Percentiles rank a stretch among this genome's conserved stretches.
Evolutionary conservation across 1,140 invertebrate species (phyloP).

Genomic region (Eciton burchellii): DNA sequence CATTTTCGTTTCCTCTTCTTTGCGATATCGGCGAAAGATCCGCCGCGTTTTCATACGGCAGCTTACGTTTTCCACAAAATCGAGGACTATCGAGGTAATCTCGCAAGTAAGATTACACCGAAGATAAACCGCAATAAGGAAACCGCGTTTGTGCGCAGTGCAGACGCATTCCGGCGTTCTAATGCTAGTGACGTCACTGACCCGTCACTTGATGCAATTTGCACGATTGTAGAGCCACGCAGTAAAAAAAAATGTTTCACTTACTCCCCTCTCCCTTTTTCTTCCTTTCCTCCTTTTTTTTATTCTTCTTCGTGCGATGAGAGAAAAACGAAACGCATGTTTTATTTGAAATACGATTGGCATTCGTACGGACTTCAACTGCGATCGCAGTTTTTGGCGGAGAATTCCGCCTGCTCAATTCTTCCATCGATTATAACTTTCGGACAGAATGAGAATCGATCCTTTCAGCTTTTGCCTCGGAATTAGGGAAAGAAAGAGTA

Average conservation of each 20-base stretch:
- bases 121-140: slow-evolving; percentile 64
- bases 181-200: slow-evolving; percentile 37
- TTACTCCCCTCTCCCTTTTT: background rate
- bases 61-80: slow-evolving; percentile 17
- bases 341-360: too few relatives aligned
- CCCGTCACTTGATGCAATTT: slow-evolving; percentile 18
- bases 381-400: too few relatives aligned
- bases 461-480: too few relatives aligned
- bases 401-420: too few relatives aligned
- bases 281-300: too few relatives aligned
- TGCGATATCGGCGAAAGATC: background rate
- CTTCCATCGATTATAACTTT: too few relatives aligned
- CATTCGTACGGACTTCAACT: too few relatives aligned
- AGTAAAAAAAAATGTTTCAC: background rate
- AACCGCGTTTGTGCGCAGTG: slow-evolving; percentile 20
- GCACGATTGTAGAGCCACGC: background rate
- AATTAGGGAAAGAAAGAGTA: too few relatives aligned
- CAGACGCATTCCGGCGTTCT: slow-evolving; percentile 29
- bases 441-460: too few relatives aligned
- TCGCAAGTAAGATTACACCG: slow-evolving; percentile 14
- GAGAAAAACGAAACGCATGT: too few relatives aligned
- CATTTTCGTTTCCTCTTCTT: background rate
- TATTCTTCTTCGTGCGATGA: background rate
- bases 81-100: slow-evolving; percentile 18
- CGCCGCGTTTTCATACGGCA: background rate